A percentile compares a stretch with the other conserved stretches of the same genome.
phyloP scores from a whole-genome alignment of 23 tunicate species.

The Styela plicata region DNA sequence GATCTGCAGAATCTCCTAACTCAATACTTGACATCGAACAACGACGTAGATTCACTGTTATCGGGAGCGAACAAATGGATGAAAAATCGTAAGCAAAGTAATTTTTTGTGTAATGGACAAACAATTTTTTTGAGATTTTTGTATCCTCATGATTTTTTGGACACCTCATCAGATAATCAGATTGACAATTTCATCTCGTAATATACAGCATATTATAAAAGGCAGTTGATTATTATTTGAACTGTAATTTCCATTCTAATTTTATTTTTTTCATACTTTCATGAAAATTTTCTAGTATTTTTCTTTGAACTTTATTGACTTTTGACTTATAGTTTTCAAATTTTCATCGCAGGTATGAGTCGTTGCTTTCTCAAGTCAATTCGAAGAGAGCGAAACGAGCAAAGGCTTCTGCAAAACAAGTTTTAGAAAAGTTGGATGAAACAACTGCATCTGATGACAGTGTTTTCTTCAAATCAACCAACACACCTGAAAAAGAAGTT shows the following conservation, averaged over 20 bases:
- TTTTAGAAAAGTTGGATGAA: slow-evolving; percentile 17
- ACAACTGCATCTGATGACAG: slow-evolving; percentile 25
- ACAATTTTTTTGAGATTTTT: too few relatives aligned
- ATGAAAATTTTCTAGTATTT: too few relatives aligned
- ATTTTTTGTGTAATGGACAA: too few relatives aligned
- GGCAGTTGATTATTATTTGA: too few relatives aligned
- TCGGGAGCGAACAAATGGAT: slow-evolving; percentile 64
- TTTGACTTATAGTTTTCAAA: too few relatives aligned
- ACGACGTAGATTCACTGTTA: slow-evolving; percentile 75
- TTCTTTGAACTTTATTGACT: too few relatives aligned
- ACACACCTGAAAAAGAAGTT: not conserved
- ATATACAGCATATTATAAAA: too few relatives aligned
- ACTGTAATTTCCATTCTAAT: too few relatives aligned
- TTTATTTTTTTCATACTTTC: too few relatives aligned
- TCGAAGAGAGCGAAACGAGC: slow-evolving; percentile 12
- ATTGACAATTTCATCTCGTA: too few relatives aligned
- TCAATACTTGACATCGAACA: slow-evolving; percentile 70
- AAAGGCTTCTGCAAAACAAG: slow-evolving; percentile 3
- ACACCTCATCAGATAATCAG: too few relatives aligned
- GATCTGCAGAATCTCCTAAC: slow-evolving; percentile 63
- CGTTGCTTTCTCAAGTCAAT: slow-evolving; percentile 15
- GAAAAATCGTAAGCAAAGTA: slow-evolving; percentile 70
- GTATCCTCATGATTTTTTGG: too few relatives aligned
- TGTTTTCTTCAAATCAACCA: not conserved
- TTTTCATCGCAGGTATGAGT: slow-evolving; percentile 10